Evolutionary conservation across 2,888 invertebrate genomes (phyloP), one percentile per base, ranked within the genome.

Genomic region (Drosophila fungiperda): DNA sequence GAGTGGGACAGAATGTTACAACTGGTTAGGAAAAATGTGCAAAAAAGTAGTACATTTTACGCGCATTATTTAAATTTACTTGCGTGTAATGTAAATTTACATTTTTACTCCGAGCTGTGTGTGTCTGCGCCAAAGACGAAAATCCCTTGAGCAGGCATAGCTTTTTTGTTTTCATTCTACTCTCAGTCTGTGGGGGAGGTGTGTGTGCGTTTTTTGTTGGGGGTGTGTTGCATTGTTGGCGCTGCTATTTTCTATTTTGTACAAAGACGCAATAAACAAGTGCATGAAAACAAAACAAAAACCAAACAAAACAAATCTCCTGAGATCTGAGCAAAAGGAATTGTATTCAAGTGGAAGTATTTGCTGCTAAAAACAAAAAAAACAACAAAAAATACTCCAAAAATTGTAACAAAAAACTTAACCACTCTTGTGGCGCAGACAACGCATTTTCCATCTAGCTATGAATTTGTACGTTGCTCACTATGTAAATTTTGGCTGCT

Each of bases 11-110:
- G 35, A 20, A 61, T 42, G 32, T 23, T 32, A 73, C 57, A 55
- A 65, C 36, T 38, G 23, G 33, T 32, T 29, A 45, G 53, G 52
- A 69, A 61, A 69, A 74, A 69, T 68, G 77, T 73, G 64, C 55
- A 78, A 76, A 80, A 82, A 86, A 82, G 82, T 83, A 83, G 83
- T 85, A 88, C 82, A 89, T 82, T 87, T 87, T 76, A 71, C 89
- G 89, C 89, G 87, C 89, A 87, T 87, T 89, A 87, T 89, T 87
- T 89, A 89, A 87, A 87, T 87, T 87, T 89, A 87, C 85, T 87
- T 89, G 83, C 82, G 74, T 85, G 85, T 85, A 85, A 85, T 87
- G 83, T 85, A 86, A 83, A 85, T 88, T 88, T 88, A 88, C 83
- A 85, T 85, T 82, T 87, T 83, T 76, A 61, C 75, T 71, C 63